Evolutionary conservation across 1,140 invertebrate genomes (phyloP), one percentile per base, ranked within the genome.

Genomic region (Paracyclopina nana): DNA sequence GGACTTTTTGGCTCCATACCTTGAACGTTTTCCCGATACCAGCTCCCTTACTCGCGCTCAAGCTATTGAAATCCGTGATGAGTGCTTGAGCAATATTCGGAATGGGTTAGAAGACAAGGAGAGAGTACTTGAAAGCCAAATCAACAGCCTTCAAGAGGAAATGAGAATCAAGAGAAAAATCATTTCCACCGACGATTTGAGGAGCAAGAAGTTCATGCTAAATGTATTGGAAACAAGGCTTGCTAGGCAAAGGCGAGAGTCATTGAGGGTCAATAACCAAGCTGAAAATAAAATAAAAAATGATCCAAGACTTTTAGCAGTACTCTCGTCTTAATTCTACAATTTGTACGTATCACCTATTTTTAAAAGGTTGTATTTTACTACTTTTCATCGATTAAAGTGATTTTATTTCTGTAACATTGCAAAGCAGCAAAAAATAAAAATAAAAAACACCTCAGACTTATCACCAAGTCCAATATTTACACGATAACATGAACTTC

Each of bases 191-290:
- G 45, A 48, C 16, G n/a, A 16, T 31, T 28, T 48, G 4, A 48
- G 30, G 14, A 28, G 25, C 24, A 48, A 48, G 30, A 48, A 48
- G 45, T 48, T 48, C 30, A 2, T 29, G 20, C 45, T 26, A 4
- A 48, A 48, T 4, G 45, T 48, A n/a, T 16, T 48, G 11, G 25
- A 48, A 48, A 48, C 27, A 14, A 11, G 45, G 30, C 28, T 48
- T 11, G 30, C 8, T 26, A 3, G 45, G 4, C 45, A 48, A 29
- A 48, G 30, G 25, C 14, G 12, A 14, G 9, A 22, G 14, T 28
- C 45, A 8, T 28, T 48, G 8, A 28, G 14, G 2, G 27, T 26
- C n/a, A 28, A 28, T 14, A 12, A 24, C 8, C 27, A 48, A 16
- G 45, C 45, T 31, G 45, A 48, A 30, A 30, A 30, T 16, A 48